Evolutionary conservation across 2,113 vertebrate genomes (phyloP), one percentile per base, ranked within the genome.

Genomic region (Ardeotis arabs): DNA sequence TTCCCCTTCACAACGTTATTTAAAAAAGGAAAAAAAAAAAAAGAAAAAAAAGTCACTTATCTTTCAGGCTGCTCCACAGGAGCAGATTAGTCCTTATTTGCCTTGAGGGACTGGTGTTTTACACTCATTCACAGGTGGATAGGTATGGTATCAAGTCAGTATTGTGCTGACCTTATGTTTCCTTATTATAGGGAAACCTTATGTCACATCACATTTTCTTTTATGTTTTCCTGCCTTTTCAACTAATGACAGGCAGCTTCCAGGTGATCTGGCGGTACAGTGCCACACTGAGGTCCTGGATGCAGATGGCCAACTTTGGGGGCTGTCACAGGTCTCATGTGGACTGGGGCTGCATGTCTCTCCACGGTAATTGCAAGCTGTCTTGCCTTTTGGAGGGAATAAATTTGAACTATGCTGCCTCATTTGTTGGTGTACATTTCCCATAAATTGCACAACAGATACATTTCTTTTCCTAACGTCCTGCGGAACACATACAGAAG

Each of bases 1-100:
- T 97, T 97, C 96, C 89, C 31, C n/a, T 95, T 95, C 58, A 49
- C 72, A 84, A 74, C 15, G n/a, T 66, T 80, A 67, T 35, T 75
- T 1, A 9, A 53, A 53, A 64, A 59, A 89, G 64, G 37, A 49
- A n/a, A 29, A 41, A 60, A 35, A 45, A 53, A 23, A 27, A 63
- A 35, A 50, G 41, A 27, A 73, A 20, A 47, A 47, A 47, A 20
- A 41, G 27, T 28, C 24, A 12, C 25, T 64, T 91, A 8, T 85
- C 10, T 47, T 76, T 86, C 52, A 49, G 69, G 17, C 35, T 78
- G 7, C 37, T 90, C 52, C 27, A 59, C 37, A 90, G 56, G 29
- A 78, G 25, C 50, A 83, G 60, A 49, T 63, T 67, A 44, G 33
- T 35, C 60, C 44, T 50, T 92, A 33, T 52, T 80, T 87, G 39